phyloP scores from a whole-genome alignment of 2,888 invertebrate genomes.

The Aelia acuminata region DNA sequence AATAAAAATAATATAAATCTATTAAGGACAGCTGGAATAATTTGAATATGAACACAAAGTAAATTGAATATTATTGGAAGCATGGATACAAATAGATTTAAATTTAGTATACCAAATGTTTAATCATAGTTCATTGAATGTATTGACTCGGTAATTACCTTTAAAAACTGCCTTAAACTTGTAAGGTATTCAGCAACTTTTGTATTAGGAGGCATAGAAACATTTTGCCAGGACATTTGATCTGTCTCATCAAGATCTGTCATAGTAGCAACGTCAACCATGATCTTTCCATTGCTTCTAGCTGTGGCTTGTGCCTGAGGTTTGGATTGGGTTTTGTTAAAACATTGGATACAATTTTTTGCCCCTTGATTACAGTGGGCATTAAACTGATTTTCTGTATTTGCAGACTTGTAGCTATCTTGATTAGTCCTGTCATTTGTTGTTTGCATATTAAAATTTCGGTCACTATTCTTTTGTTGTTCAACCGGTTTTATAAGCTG shows the following conservation, averaged over 20 bases:
- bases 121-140: not conserved
- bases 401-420: conserved; percentile 61
- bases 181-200: conserved; percentile 67
- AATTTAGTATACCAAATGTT: not conserved
- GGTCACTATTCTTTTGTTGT: conserved; percentile 44
- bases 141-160: conserved; percentile 63
- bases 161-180: conserved; percentile 67
- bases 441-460: conserved; percentile 56
- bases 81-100: not conserved
- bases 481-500: conserved; percentile 51
- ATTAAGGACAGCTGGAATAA: not conserved
- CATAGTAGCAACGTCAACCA: conserved; percentile 67
- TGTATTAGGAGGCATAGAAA: conserved; percentile 66
- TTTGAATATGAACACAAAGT: not conserved
- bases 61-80: not conserved
- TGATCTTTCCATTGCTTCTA: conserved; percentile 62
- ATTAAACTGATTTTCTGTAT: conserved; percentile 60
- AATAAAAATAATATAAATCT: not conserved
- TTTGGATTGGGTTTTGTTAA: conserved; percentile 60
- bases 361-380: conserved; percentile 64
- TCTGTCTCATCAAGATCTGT: conserved; percentile 67
- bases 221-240: conserved; percentile 66
- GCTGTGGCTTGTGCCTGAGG: conserved; percentile 58
- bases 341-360: conserved; percentile 64
- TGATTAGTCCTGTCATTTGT: conserved; percentile 57